These are phyloP conservation scores for Drosophila conformis DNA, from an alignment of 2,888 invertebrate genomes.

Conservation along the genomic window DNA sequence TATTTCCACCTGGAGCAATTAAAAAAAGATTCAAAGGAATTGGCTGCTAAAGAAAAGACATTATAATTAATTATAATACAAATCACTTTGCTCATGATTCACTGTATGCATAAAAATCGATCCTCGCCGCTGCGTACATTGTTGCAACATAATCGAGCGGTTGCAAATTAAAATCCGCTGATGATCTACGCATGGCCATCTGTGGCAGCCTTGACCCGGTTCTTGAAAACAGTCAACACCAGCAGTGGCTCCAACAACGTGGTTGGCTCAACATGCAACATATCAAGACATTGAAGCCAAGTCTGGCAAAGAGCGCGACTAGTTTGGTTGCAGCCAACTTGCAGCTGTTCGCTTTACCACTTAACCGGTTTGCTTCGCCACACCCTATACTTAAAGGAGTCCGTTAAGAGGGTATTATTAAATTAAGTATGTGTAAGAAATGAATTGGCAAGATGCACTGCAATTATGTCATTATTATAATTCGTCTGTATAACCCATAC, in stretches of 20 bases:
- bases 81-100: conserved; percentile 11
- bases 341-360: conserved; percentile 58
- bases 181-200: conserved; percentile 65
- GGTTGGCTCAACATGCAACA: conserved; percentile 52
- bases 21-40: conserved; percentile 2
- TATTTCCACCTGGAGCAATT: not conserved
- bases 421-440: not conserved
- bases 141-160: conserved; percentile 50
- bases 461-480: not conserved
- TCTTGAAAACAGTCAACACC: conserved; percentile 59
- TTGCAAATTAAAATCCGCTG: conserved; percentile 42
- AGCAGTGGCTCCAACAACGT: conserved; percentile 18
- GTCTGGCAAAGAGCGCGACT: conserved; percentile 43
- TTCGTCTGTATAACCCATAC: no score
- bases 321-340: conserved; percentile 37
- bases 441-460: not conserved
- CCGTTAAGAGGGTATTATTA: not conserved
- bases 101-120: not conserved
- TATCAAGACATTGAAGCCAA: conserved; percentile 43
- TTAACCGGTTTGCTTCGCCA: conserved; percentile 39
- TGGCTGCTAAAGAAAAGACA: not conserved
- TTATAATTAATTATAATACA: not conserved
- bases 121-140: conserved; percentile 2
- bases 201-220: conserved; percentile 72
- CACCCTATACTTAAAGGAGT: conserved; percentile 12